Percentiles rank a stretch among this genome's conserved stretches.
phyloP scores from a whole-genome alignment of 2,888 invertebrate species.

The Drosophila longiperda region DNA sequence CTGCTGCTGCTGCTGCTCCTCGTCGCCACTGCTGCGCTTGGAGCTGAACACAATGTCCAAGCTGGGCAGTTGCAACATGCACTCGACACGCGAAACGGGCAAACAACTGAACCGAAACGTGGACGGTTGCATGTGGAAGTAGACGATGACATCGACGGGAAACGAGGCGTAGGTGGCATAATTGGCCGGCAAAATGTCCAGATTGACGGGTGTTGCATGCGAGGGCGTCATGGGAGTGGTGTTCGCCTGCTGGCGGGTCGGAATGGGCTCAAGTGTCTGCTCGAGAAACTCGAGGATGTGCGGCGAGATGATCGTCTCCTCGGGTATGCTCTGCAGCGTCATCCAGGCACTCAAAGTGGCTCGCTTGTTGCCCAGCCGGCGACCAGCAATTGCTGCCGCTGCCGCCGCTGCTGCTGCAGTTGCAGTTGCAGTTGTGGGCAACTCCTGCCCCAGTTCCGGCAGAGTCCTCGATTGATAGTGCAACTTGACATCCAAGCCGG shows the following conservation, averaged over 20 bases:
- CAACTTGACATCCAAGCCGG: conserved; percentile 95
- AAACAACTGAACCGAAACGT: conserved; percentile 98
- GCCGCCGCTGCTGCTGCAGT: conserved; percentile 27
- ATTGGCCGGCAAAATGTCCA: conserved; percentile 88
- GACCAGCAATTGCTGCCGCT: conserved; percentile 52
- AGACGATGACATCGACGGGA: conserved; percentile 99
- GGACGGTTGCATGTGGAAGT: conserved; percentile 99
- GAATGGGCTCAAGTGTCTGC: conserved; percentile 98
- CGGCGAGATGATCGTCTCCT: conserved; percentile 98
- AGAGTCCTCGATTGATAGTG: conserved; percentile 92
- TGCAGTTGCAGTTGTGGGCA: conserved; percentile 46
- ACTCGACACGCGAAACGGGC: conserved; percentile 97
- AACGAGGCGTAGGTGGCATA: conserved; percentile 96
- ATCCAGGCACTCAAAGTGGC: conserved; percentile 97
- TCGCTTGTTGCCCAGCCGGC: conserved; percentile 91
- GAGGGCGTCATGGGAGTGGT: conserved; percentile 81
- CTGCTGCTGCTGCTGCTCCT: conserved; percentile 58
- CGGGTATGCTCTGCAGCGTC: conserved; percentile 98
- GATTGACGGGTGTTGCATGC: conserved; percentile 84
- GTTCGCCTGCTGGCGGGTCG: conserved; percentile 87
- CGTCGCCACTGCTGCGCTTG: conserved; percentile 92
- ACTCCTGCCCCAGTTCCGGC: conserved; percentile 86
- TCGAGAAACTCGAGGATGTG: conserved; percentile 98
- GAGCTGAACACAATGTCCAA: conserved; percentile 98
- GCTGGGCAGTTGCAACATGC: conserved; percentile 97